Evolutionary conservation across 1,140 invertebrate species (phyloP).

Genomic region (Drosophila subpulchrella): DNA sequence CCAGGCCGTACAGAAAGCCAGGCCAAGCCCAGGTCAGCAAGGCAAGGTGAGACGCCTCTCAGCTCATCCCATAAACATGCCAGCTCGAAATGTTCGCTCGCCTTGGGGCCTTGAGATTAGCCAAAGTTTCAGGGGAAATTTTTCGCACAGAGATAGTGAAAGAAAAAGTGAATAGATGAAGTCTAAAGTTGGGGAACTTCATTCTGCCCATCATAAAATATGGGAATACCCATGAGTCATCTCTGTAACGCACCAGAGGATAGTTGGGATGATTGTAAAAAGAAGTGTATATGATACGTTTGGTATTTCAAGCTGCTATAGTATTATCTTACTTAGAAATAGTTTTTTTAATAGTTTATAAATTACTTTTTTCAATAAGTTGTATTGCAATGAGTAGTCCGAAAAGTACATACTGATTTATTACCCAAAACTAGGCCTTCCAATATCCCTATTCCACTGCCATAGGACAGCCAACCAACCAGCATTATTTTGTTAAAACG

Average conservation of each 20-base stretch:
- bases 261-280: neutral
- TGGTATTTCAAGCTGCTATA: too few species aligned
- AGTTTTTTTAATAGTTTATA: too few species aligned
- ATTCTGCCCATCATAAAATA: neutral
- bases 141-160: constrained; percentile 39
- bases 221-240: neutral
- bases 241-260: neutral
- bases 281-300: neutral
- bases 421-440: neutral
- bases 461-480: neutral
- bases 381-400: too few species aligned
- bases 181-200: neutral
- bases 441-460: neutral
- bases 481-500: constrained; percentile 5
- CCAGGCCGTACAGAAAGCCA: constrained; percentile 1
- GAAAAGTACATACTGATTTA: too few species aligned
- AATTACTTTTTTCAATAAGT: too few species aligned
- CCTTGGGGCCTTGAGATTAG: constrained; percentile 39
- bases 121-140: constrained; percentile 35
- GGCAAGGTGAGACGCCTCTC: constrained; percentile 44
- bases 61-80: constrained; percentile 54
- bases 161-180: constrained; percentile 39
- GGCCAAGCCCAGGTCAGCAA: constrained; percentile 51
- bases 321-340: too few species aligned
- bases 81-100: constrained; percentile 5